Conservation (phyloP, 2,113 vertebrate genomes). For the Thinocorus orbignyianus region DNA sequence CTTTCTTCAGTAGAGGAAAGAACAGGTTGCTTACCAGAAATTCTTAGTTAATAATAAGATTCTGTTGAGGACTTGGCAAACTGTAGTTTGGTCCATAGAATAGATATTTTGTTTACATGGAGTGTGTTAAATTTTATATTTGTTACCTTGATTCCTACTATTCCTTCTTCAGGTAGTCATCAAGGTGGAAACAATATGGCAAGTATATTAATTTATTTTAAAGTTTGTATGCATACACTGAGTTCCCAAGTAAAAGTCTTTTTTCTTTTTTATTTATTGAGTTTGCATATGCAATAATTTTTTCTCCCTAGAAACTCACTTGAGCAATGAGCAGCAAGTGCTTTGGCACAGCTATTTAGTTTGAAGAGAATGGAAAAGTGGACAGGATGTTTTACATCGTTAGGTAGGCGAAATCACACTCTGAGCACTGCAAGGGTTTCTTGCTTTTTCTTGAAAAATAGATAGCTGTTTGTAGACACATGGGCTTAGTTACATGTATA, state of each 20-base stretch:
- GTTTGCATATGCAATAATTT: background rate
- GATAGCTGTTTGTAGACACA: background rate
- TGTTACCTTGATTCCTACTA: background rate
- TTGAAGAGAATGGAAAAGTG: background rate
- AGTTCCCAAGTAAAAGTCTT: background rate
- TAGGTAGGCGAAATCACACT: background rate
- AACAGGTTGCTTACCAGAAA: background rate
- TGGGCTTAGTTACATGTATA: background rate
- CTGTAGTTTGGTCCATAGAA: background rate
- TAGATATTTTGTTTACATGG: background rate
- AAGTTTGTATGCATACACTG: background rate
- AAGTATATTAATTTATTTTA: background rate
- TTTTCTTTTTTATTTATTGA: background rate
- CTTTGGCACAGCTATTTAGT: background rate
- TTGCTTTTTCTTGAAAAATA: background rate
- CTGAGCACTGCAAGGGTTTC: background rate
- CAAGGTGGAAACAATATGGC: background rate
- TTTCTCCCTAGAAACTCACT: background rate
- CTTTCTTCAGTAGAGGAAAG: background rate
- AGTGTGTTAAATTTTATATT: background rate
- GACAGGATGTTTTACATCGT: background rate
- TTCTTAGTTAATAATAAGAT: background rate
- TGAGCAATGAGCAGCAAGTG: background rate
- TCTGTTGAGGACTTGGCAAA: background rate
- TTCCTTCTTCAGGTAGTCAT: background rate